A percentile compares a stretch with the other conserved stretches of the same genome.
Conservation (phyloP, 2,113 vertebrate species). For the Falco punctatus region DNA sequence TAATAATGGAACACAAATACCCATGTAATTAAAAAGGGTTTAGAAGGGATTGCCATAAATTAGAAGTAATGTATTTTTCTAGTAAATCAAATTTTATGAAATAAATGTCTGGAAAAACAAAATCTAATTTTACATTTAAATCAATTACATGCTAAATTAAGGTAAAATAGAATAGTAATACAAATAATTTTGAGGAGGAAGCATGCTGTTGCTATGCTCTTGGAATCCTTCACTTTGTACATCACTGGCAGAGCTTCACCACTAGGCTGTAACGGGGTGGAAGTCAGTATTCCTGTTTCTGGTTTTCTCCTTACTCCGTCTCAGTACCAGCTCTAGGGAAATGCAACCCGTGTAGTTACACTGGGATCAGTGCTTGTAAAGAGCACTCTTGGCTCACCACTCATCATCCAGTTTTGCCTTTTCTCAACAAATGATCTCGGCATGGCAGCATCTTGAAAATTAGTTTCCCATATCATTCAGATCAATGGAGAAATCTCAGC, state of each 20-base stretch:
- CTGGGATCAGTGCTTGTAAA: neutral
- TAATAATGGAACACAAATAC: constrained; percentile 17
- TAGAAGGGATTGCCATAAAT: neutral
- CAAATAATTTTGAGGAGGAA: neutral
- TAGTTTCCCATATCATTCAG: neutral
- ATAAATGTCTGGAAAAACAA: constrained; percentile 10
- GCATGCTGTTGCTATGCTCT: neutral
- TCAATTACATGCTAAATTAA: constrained; percentile 22
- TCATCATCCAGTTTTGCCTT: neutral
- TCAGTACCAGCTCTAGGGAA: neutral
- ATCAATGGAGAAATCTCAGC: neutral
- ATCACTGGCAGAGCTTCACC: neutral
- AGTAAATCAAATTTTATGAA: neutral
- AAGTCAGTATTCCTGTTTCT: neutral
- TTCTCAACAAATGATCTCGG: neutral
- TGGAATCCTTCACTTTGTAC: neutral
- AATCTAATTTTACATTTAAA: neutral
- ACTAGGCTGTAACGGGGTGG: neutral
- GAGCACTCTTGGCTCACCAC: neutral
- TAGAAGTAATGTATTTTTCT: constrained; percentile 16
- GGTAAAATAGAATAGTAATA: neutral
- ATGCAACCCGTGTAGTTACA: neutral
- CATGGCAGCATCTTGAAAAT: neutral
- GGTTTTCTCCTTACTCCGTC: neutral
- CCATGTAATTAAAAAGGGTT: constrained; percentile 32